phyloP scores from a whole-genome alignment of 2,797 vertebrate species.

The Lates japonicus region DNA sequence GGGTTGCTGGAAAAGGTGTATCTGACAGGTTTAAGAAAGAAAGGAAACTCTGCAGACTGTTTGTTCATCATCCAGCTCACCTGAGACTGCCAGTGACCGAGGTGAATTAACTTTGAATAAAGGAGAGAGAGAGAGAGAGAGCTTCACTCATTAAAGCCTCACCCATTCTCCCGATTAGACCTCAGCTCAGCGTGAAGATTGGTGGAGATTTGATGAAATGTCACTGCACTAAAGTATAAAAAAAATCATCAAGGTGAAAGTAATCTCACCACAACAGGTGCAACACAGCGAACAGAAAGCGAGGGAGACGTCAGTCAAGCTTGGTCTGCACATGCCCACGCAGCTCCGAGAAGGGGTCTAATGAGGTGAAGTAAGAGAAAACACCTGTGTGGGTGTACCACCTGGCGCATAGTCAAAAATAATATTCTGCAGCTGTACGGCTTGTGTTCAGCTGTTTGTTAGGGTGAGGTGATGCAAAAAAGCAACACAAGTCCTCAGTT shows the following conservation, averaged over 20 bases:
- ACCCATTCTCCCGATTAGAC: conserved; percentile 25
- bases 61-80: neutral
- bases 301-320: conserved; percentile 13
- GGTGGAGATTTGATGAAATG: conserved; percentile 41
- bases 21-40: neutral
- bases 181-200: conserved; percentile 14
- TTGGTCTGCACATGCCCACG: conserved; percentile 5
- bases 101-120: neutral
- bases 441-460: neutral
- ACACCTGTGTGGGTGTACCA: conserved; percentile 15
- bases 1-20: neutral
- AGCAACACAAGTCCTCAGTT: neutral
- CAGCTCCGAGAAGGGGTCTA: conserved; percentile 20
- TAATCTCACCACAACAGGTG: neutral
- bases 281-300: neutral
- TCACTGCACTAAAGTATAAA: neutral
- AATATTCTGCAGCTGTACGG: neutral
- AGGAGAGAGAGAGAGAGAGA: conserved; percentile 14
- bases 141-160: conserved; percentile 12
- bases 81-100: neutral
- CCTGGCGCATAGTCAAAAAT: conserved; percentile 7
- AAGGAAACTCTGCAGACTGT: neutral
- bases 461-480: neutral
- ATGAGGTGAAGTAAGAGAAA: conserved; percentile 10
- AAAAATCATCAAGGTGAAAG: conserved; percentile 19